Evolutionary conservation across 2,797 vertebrate genomes (phyloP).

Genomic region (Acanthiza pusilla): DNA sequence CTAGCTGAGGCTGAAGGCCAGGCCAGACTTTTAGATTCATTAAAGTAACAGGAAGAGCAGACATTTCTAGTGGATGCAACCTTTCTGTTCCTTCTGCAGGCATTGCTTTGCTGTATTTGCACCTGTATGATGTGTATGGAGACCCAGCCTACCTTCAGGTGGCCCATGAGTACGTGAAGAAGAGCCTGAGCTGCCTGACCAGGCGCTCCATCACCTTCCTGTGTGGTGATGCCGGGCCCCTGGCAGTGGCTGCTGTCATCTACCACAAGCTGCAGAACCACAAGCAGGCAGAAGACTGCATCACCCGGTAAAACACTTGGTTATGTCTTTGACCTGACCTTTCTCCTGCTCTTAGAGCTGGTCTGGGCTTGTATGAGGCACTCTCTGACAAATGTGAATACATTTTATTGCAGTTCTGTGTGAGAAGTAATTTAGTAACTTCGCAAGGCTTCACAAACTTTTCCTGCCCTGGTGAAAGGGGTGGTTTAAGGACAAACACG

Average conservation of each 20-base stretch:
- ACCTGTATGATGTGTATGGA: slow-evolving; percentile 84
- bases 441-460: not conserved
- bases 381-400: not conserved
- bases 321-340: not conserved
- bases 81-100: slow-evolving; percentile 72
- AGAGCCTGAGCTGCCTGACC: slow-evolving; percentile 82
- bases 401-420: not conserved
- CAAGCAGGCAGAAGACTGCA: slow-evolving; percentile 86
- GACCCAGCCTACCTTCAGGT: slow-evolving; percentile 83
- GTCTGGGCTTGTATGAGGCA: not conserved
- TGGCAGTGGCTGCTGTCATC: slow-evolving; percentile 87
- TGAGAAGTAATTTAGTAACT: not conserved
- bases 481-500: not conserved
- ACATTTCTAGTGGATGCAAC: not conserved
- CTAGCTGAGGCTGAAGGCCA: not conserved
- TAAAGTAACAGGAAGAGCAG: not conserved
- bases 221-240: slow-evolving; percentile 89
- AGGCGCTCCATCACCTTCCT: slow-evolving; percentile 88
- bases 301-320: slow-evolving; percentile 78
- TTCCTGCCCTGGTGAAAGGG: not conserved
- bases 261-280: slow-evolving; percentile 82
- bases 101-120: slow-evolving; percentile 91
- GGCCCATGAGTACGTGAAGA: slow-evolving; percentile 82
- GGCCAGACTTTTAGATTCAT: not conserved
- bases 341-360: not conserved